Base-by-base conservation (phyloP, 2,888 invertebrate genomes). In the Dascillus cervinus region DNA sequence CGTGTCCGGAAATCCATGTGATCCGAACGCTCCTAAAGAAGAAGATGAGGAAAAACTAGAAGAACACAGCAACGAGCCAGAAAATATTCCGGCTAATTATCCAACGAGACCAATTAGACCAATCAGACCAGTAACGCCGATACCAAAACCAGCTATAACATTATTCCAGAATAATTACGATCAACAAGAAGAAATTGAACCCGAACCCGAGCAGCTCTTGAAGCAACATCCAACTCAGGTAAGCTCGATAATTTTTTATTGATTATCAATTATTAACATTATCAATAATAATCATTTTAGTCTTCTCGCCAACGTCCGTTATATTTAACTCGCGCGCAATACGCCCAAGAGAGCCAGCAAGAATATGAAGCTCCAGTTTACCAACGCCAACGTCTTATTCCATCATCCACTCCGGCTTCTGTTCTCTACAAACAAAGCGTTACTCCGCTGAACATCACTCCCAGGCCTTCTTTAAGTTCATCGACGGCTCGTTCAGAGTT, bases 1-100 rank as follows among this genome's bases (percentile, higher is more conserved):
- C 64, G 86, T 86, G 1, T 84, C 84, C 12, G 87, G 87, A 11
- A 86, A 87, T 59, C 85, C 86, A 1, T 87, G 87, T 56, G 86
- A 87, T 55, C 86, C 86, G 4, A 86, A 85, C 62, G 81, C 81
- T n/a, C 79, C 79, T 0, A 75, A 79, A 42, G 76, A 79, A 10
- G 78, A 77, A 6, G 79, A 82, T 10, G 67, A 67, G 10, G 71
- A 73, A 2, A 23, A 71, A 66, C 1, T 31, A 6, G 47, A 45
- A 30, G 59, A 72, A 34, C 60, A 65, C 8, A 67, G 66, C 15
- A 57, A 58, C 37, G 67, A 67, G 36, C 73, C 76, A 35, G 79
- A 79, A 48, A 73, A 72, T 38, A 53, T 68, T 22, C 80, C 82
- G 14, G 77, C 72, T 5, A 77, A 77, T 50, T 75, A 75, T 47